phyloP scores from a whole-genome alignment of 2,888 invertebrate genomes.

The Tipula helvola region DNA sequence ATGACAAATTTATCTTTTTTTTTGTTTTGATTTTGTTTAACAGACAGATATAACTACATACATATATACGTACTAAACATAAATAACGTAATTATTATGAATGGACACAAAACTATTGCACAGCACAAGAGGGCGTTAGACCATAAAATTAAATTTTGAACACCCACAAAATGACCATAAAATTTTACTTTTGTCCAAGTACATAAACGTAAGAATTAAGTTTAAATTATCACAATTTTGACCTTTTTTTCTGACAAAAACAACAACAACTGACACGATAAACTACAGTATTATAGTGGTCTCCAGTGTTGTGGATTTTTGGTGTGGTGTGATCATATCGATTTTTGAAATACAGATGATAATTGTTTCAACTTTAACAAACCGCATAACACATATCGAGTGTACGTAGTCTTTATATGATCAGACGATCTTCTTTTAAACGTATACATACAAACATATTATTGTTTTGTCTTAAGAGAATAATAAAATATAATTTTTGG shows the following conservation, averaged over 20 bases:
- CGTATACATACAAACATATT: neutral
- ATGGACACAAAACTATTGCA: neutral
- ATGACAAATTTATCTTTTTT: neutral
- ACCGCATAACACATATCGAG: neutral
- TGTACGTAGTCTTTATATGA: neutral
- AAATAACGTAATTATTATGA: neutral
- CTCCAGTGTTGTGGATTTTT: neutral
- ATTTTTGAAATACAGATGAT: neutral
- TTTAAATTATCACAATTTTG: neutral
- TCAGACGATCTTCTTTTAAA: neutral
- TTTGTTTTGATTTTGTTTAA: neutral
- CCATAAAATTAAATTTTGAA: constrained; percentile 19
- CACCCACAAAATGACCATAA: constrained; percentile 34
- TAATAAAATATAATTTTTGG: neutral
- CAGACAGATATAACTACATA: neutral
- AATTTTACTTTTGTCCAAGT: constrained; percentile 20
- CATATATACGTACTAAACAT: neutral
- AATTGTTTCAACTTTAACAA: neutral
- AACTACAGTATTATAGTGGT: neutral
- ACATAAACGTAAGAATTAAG: neutral
- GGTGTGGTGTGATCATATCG: neutral
- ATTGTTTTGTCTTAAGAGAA: neutral
- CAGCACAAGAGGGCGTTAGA: constrained; percentile 5
- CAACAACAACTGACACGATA: neutral
- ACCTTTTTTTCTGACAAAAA: neutral